Evolutionary conservation across 2,888 invertebrate genomes (phyloP).

Genomic region (Drosophila colorata): DNA sequence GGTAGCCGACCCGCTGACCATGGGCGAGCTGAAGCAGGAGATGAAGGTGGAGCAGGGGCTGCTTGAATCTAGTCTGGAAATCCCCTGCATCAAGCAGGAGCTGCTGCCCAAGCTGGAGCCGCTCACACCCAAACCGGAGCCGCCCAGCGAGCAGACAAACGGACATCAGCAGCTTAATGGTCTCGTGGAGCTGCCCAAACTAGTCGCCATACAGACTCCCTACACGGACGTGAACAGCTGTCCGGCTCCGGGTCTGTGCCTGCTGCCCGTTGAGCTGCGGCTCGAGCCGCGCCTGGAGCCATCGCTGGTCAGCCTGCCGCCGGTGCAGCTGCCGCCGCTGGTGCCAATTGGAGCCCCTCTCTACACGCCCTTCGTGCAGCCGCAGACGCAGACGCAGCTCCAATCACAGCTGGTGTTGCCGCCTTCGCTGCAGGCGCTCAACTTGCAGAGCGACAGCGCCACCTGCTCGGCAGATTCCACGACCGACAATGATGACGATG

Average conservation of each 20-base stretch:
- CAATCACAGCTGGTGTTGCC: conserved; percentile 53
- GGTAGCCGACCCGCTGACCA: conserved; percentile 21
- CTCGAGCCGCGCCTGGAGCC: conserved; percentile 53
- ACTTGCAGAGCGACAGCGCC: conserved; percentile 60
- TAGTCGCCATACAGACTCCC: conserved; percentile 68
- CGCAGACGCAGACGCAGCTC: conserved; percentile 35
- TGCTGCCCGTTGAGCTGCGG: conserved; percentile 55
- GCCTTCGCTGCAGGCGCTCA: conserved; percentile 62
- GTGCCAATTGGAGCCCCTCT: conserved; percentile 75
- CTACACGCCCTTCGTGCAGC: conserved; percentile 57
- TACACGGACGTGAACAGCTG: conserved; percentile 16
- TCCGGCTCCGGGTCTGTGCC: conserved; percentile 32
- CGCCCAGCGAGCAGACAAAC: conserved; percentile 22
- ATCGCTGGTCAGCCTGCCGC: conserved; percentile 10
- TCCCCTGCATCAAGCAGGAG: conserved; percentile 45
- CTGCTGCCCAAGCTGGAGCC: conserved; percentile 48
- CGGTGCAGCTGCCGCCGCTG: conserved; percentile 66
- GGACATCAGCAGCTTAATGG: conserved; percentile 35
- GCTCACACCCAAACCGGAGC: conserved; percentile 53
- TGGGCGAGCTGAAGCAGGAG: conserved; percentile 37
- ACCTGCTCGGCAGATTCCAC: conserved; percentile 66
- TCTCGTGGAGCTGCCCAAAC: conserved; percentile 60
- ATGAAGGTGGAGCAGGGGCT: conserved; percentile 13
- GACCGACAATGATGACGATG: conserved; percentile 59
- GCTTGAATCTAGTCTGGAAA: conserved; percentile 18